phyloP scores from a whole-genome alignment of 2,113 vertebrate species.

The Panthera leo region DNA sequence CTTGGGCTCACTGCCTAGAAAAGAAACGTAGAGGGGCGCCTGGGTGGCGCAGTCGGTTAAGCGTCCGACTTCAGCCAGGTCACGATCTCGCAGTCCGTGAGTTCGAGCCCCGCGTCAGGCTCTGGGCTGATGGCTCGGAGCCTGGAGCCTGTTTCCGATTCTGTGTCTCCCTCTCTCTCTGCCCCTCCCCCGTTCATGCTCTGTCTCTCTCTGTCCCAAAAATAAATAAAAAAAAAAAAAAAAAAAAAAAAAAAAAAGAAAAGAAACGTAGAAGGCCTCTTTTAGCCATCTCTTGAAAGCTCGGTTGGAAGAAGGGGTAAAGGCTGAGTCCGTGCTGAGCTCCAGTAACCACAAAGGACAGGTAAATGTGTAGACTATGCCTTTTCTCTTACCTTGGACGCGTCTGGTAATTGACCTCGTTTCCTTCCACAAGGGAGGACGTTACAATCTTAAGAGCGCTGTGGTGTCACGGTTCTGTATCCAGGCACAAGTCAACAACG shows the following conservation, averaged over 20 bases:
- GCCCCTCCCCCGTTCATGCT: no score
- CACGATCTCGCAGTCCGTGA: no score
- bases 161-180: no score
- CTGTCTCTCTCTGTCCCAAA: no score
- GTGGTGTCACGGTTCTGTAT: background rate
- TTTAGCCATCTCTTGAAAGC: conserved; percentile 70
- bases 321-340: conserved; percentile 75
- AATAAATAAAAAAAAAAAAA: no score
- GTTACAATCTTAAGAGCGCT: conserved; percentile 70
- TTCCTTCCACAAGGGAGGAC: conserved; percentile 74
- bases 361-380: conserved; percentile 71
- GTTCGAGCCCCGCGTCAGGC: no score
- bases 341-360: conserved; percentile 69
- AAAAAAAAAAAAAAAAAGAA: no score
- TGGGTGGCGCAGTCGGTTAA: no score
- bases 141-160: no score
- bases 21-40: conserved; percentile 76
- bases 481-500: conserved; percentile 55
- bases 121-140: no score
- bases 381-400: conserved; percentile 72
- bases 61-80: no score
- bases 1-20: conserved; percentile 76
- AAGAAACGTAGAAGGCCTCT: conserved; percentile 72
- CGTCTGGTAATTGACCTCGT: conserved; percentile 78
- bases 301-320: conserved; percentile 73